Evolutionary conservation across 2,888 invertebrate species (phyloP), one percentile per base, ranked within the genome.

Genomic region (Sepiola atlantica): DNA sequence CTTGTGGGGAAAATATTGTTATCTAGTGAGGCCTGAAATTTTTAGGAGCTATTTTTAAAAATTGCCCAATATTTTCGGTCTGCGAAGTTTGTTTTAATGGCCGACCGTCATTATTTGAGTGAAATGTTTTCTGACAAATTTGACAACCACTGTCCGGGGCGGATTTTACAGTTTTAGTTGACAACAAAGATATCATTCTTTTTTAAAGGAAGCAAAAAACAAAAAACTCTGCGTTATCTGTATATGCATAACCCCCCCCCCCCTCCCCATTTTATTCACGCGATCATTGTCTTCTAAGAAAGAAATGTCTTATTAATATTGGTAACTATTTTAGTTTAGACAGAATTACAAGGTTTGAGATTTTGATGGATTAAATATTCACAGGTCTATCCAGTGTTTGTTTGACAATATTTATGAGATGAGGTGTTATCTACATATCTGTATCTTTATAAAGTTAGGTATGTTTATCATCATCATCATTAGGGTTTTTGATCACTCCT

Each of bases 21-120:
- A 77, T 77, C 32, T 77, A 77, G n/a, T n/a, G 77, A 77, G n/a
- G n/a, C n/a, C n/a, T 45, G 77, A 20, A 77, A 77, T n/a, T 77
- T 77, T 77, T n/a, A n/a, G 77, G 45, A 45, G 77, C 77, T 77
- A 77, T 77, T 77, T 77, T 77, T n/a, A 77, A 77, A 77, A 77
- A 77, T 77, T n/a, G 77, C 32, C 77, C 77, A 77, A 77, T 77
- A 77, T 77, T 77, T 77, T 32, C 77, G 32, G 77, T 77, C n/a
- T 77, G 77, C 77, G 16, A n/a, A 77, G n/a, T 77, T 77, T 77
- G 77, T 77, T 77, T 77, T 77, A 77, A 77, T 77, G 77, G 77
- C 32, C 45, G 8, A 45, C 77, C 32, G 77, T 77, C n/a, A 77
- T 77, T 77, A 77, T 32, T 77, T 77, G 77, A 77, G n/a, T 32